These are phyloP conservation scores for Remorina albescens DNA, from an alignment of 2,797 vertebrate species.

Conservation along the genomic window DNA sequence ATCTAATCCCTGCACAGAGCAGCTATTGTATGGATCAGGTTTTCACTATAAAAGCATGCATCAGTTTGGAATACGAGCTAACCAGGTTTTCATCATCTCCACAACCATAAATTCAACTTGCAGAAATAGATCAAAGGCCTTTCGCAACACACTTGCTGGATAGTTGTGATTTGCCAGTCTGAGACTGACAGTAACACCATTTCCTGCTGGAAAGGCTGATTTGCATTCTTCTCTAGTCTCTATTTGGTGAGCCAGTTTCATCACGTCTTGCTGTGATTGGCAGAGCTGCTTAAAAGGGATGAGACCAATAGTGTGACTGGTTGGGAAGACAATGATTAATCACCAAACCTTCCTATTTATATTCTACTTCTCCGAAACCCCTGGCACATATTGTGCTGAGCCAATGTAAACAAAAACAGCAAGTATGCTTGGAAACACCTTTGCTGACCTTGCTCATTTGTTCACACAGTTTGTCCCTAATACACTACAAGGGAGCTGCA, in stretches of 20 bases:
- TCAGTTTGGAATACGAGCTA: not conserved
- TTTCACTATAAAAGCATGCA: not conserved
- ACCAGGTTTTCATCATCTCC: not conserved
- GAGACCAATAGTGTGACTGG: constrained; percentile 16
- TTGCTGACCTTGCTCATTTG: not conserved
- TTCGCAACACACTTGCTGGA: not conserved
- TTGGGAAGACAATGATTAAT: constrained; percentile 41
- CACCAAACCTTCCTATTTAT: constrained; percentile 16
- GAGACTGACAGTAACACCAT: not conserved
- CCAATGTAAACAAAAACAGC: not conserved
- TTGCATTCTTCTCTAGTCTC: constrained; percentile 11
- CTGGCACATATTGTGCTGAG: not conserved
- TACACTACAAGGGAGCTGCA: not conserved
- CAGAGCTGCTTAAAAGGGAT: constrained; percentile 46
- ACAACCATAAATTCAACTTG: constrained; percentile 3
- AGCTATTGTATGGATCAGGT: not conserved
- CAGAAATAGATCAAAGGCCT: not conserved
- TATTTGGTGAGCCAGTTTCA: constrained; percentile 3
- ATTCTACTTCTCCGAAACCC: not conserved
- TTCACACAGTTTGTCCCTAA: not conserved
- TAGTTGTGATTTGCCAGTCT: constrained; percentile 8
- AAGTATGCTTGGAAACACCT: not conserved
- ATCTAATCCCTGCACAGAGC: not conserved
- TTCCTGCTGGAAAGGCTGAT: constrained; percentile 1
- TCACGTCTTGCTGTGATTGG: constrained; percentile 29